Conservation (phyloP, 2,113 vertebrate species). For the Stomatorhinus ivindoensis region DNA sequence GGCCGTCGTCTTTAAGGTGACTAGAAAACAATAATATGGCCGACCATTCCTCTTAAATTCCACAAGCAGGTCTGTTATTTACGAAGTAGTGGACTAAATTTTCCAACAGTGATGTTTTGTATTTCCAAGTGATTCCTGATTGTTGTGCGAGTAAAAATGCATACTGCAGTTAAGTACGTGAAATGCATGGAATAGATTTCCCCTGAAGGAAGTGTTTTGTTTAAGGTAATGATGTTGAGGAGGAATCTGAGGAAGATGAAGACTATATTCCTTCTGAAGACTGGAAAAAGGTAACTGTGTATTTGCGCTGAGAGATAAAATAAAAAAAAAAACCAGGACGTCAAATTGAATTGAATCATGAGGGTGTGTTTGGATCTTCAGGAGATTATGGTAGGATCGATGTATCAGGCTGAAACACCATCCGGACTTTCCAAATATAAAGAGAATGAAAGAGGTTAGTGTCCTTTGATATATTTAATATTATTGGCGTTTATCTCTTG, state of each 20-base stretch:
- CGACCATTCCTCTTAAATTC: not conserved
- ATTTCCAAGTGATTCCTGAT: not conserved
- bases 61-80: not conserved
- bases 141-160: not conserved
- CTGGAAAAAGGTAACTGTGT: conserved; percentile 87
- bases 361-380: conserved; percentile 42
- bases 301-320: not conserved
- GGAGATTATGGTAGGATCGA: conserved; percentile 99
- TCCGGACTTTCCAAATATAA: conserved; percentile 80
- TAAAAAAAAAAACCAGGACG: not conserved
- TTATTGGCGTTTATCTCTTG: not conserved
- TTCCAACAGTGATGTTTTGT: not conserved
- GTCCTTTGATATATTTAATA: not conserved
- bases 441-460: conserved; percentile 88
- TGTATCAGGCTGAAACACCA: conserved; percentile 98
- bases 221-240: conserved; percentile 80
- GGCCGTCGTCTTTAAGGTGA: not conserved
- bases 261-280: conserved; percentile 97
- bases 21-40: not conserved
- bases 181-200: not conserved
- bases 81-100: not conserved
- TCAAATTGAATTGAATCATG: not conserved
- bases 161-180: not conserved
- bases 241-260: conserved; percentile 96
- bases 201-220: not conserved